phyloP scores from a whole-genome alignment of 2,797 vertebrate species.

The Sciurus carolinensis region DNA sequence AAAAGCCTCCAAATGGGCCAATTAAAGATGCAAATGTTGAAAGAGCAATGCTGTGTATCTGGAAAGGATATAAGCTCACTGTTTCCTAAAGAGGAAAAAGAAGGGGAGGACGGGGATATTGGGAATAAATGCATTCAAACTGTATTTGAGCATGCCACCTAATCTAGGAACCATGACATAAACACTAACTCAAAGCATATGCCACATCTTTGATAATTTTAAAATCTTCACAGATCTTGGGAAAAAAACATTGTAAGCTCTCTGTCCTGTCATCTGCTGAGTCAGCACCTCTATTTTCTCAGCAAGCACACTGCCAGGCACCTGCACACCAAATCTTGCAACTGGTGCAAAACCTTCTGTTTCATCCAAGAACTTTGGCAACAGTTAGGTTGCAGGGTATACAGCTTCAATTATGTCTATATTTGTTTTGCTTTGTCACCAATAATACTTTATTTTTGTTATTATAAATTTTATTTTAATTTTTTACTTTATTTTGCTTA shows the following conservation, averaged over 20 bases:
- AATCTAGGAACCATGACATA: neutral
- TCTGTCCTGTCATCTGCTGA: neutral
- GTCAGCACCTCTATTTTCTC: neutral
- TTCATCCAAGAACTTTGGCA: neutral
- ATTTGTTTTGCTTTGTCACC: neutral
- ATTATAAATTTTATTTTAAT: conserved; percentile 5
- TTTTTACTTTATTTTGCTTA: conserved; percentile 39
- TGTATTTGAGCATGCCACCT: neutral
- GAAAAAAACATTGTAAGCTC: neutral
- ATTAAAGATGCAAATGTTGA: conserved; percentile 97
- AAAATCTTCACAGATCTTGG: neutral
- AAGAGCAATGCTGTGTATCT: conserved; percentile 97
- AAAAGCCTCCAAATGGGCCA: conserved; percentile 98
- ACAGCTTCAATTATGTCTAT: neutral
- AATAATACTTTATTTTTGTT: conserved; percentile 2
- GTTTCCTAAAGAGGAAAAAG: conserved; percentile 90
- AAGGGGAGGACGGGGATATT: neutral
- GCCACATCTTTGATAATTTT: neutral
- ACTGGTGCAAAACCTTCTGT: neutral
- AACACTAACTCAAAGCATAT: neutral
- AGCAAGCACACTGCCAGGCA: accelerated
- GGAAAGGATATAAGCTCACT: conserved; percentile 95
- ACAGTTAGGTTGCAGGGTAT: neutral
- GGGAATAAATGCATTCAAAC: neutral
- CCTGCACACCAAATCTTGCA: no score